Percentiles rank a stretch among this genome's conserved stretches.
These are phyloP conservation scores for Lepeophtheirus nordmannii DNA, from an alignment of 2,888 invertebrate species.

Conservation along the genomic window DNA sequence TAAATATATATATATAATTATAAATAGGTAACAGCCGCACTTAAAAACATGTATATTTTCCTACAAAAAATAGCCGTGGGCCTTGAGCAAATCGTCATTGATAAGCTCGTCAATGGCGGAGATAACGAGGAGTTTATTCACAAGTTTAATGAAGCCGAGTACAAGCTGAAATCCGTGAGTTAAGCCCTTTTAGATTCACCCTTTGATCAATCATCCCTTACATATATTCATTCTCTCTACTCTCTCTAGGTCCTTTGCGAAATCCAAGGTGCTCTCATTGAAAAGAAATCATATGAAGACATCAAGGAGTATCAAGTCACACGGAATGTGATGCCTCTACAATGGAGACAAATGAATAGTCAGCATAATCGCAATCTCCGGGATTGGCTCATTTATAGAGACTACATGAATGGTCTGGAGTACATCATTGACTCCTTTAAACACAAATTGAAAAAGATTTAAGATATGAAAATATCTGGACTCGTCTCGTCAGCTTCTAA, in stretches of 20 bases:
- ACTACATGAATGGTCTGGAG: constrained; percentile 46
- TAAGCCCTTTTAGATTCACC: background rate
- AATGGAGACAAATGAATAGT: constrained; percentile 34
- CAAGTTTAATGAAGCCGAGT: constrained; percentile 45
- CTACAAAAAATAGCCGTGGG: constrained; percentile 54
- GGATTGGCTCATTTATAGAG: constrained; percentile 42
- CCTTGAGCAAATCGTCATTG: constrained; percentile 47
- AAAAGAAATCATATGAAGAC: constrained; percentile 5
- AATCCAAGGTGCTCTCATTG: constrained; percentile 13
- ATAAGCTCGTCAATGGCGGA: constrained; percentile 39
- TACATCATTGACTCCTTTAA: constrained; percentile 40
- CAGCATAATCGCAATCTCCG: constrained; percentile 39
- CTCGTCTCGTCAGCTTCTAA: too few species aligned
- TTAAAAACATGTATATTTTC: constrained; percentile 48
- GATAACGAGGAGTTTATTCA: constrained; percentile 35
- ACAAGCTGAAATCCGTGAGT: constrained; percentile 41
- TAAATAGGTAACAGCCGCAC: constrained; percentile 40
- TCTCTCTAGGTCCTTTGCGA: constrained; percentile 17
- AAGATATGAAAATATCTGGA: too few species aligned
- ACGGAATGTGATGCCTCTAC: constrained; percentile 33
- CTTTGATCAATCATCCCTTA: background rate
- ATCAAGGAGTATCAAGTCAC: constrained; percentile 30
- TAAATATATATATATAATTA: too few species aligned
- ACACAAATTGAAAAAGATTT: constrained; percentile 25
- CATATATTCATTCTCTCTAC: background rate